Percentiles rank a stretch among this genome's conserved stretches.
phyloP scores from a whole-genome alignment of 2,113 vertebrate genomes.

The Oncorhynchus masou region DNA sequence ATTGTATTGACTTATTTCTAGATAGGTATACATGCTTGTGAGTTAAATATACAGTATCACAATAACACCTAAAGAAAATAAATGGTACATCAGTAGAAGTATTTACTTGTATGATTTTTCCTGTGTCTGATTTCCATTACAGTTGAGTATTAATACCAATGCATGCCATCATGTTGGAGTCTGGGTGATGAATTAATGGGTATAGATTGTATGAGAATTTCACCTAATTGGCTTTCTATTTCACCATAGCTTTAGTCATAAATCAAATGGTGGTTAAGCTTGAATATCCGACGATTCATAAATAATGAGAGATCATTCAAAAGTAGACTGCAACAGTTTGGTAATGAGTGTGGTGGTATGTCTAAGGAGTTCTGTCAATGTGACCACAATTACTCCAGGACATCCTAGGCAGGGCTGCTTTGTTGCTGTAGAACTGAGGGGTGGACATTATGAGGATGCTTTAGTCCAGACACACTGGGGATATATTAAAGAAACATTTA shows the following conservation, averaged over 20 bases:
- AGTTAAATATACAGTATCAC: not conserved
- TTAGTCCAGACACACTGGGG: too few species aligned
- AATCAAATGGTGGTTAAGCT: constrained; percentile 9
- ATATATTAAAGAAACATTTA: too few species aligned
- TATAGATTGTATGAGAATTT: constrained; percentile 16
- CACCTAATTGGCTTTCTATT: constrained; percentile 18
- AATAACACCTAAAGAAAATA: not conserved
- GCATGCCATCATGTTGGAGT: not conserved
- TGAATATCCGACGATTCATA: constrained; percentile 7
- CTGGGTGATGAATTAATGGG: constrained; percentile 12
- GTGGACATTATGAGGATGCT: too few species aligned
- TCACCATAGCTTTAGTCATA: constrained; percentile 9
- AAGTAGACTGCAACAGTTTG: not conserved
- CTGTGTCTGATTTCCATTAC: not conserved
- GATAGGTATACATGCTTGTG: not conserved
- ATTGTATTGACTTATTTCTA: not conserved
- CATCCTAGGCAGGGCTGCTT: too few species aligned
- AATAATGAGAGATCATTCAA: constrained; percentile 7
- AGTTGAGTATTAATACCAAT: not conserved
- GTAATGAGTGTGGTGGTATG: not conserved
- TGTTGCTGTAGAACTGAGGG: too few species aligned
- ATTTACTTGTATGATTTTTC: not conserved
- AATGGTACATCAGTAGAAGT: not conserved
- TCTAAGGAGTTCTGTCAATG: not conserved
- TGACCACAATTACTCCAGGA: not conserved